These are phyloP conservation scores for Strix aluco DNA, from an alignment of 2,113 vertebrate species.

Conservation along the genomic window DNA sequence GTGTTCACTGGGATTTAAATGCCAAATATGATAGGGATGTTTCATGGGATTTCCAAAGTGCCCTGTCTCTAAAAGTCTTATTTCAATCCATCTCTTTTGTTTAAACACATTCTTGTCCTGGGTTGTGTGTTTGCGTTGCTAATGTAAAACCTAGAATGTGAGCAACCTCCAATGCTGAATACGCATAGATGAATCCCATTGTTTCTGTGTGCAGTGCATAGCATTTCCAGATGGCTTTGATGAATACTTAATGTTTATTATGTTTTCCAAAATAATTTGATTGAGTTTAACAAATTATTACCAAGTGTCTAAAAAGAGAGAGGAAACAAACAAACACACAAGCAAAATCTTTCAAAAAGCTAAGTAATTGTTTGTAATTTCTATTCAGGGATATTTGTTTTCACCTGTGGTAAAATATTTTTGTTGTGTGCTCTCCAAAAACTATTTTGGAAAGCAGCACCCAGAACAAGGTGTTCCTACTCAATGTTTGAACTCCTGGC, in stretches of 20 bases:
- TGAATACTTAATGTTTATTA: neutral
- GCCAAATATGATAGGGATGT: neutral
- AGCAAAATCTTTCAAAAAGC: neutral
- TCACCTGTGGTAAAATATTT: neutral
- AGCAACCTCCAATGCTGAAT: neutral
- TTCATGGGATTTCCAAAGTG: neutral
- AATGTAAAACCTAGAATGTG: neutral
- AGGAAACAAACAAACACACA: neutral
- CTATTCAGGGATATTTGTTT: neutral
- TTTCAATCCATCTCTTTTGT: neutral
- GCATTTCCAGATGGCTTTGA: conserved; percentile 29
- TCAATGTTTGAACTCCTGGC: neutral
- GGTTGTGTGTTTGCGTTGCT: neutral
- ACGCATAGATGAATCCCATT: neutral
- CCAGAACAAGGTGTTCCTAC: neutral
- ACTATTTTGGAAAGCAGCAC: neutral
- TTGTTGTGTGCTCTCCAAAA: neutral
- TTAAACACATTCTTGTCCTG: neutral
- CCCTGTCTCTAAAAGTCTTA: neutral
- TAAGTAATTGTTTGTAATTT: conserved; percentile 28
- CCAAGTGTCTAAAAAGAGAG: neutral
- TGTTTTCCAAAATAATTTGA: conserved; percentile 34
- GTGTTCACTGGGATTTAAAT: neutral
- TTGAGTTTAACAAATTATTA: conserved; percentile 30
- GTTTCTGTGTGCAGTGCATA: neutral